Evolutionary conservation across 37 sponge, comb jelly and placozoan species (phyloP), one percentile per base, ranked within the genome.

Genomic region (Beroe forskalii): DNA sequence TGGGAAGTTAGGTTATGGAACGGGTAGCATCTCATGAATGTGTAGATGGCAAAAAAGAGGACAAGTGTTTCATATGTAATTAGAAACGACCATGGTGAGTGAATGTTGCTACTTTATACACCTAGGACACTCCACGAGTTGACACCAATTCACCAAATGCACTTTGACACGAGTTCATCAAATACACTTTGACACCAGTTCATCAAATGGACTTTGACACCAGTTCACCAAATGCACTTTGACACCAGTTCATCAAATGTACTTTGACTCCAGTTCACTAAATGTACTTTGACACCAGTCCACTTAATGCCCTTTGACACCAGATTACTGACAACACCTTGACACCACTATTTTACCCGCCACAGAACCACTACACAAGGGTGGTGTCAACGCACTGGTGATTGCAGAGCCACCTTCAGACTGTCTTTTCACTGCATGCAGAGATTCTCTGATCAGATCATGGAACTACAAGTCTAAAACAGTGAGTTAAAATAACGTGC

Each of bases 361-460:
- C 72, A 6, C 72, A 80, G 95, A 95, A 76, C 76, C 72, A 38
- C 55, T 90, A 61, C 95, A 96, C 90, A 67, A 93, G 19, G 86
- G 95, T 1, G 99, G 99, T 25, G 93, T 97, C 31, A 97, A 96
- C 89, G 90, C 91, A 0, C 83, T 96, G 25, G 42, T 90, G 44
- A 40, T 96, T 24, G 95, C 94, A 43, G 76, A 62, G n/a, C 9
- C 67, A 43, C 61, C 61, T 23, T 35, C 91, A 3, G 60, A 69
- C 32, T 67, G 48, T 22, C 93, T 97, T 24, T 96, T 91, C 90
- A 95, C 95, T 0, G 96, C 94, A 41, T 96, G 99, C 17, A 91
- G 99, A 32, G 96, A 96, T 83, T 96, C 99, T 30, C 91, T 97
- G 41, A 93, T 97, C 17, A 67, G 99, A 40, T 90, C 90, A 61